Conservation (phyloP, 1,140 invertebrate genomes). For the Halotydeus destructor region DNA sequence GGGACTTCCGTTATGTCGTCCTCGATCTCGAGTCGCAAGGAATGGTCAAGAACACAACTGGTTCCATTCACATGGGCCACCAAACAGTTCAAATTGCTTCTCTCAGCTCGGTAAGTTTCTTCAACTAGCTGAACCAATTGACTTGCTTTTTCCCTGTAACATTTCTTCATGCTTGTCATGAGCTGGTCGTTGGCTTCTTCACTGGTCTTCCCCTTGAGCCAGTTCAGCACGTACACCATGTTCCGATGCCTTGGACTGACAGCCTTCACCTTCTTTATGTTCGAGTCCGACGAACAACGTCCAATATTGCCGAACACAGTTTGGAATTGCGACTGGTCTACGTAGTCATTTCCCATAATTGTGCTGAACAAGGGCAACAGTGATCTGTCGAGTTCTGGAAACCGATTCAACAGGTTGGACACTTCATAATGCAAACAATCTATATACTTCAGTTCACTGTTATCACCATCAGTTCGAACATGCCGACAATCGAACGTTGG, state of each 20-base stretch:
- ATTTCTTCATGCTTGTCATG: constrained; percentile 17
- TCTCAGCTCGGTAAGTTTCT: constrained; percentile 19
- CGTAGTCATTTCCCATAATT: constrained; percentile 66
- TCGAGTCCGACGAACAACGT: constrained; percentile 16
- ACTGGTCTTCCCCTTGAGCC: constrained; percentile 43
- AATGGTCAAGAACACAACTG: background rate
- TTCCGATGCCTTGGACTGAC: constrained; percentile 30
- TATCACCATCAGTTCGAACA: background rate
- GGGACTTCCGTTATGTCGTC: background rate
- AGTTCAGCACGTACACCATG: constrained; percentile 44
- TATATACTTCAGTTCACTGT: constrained; percentile 12
- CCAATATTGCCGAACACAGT: constrained; percentile 42
- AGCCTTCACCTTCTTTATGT: constrained; percentile 18
- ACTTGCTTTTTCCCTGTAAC: constrained; percentile 16
- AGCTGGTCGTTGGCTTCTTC: constrained; percentile 35
- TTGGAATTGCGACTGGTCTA: constrained; percentile 39
- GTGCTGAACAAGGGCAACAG: constrained; percentile 53
- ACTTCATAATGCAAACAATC: background rate
- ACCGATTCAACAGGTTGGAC: constrained; percentile 35
- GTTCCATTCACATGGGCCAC: background rate
- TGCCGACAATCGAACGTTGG: constrained; percentile 11
- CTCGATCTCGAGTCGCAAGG: background rate
- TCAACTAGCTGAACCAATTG: constrained; percentile 18
- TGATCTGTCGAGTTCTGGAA: constrained; percentile 38
- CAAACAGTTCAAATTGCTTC: too few species aligned